Conservation (phyloP, 2,888 invertebrate genomes). For the Icerya purchasi region DNA sequence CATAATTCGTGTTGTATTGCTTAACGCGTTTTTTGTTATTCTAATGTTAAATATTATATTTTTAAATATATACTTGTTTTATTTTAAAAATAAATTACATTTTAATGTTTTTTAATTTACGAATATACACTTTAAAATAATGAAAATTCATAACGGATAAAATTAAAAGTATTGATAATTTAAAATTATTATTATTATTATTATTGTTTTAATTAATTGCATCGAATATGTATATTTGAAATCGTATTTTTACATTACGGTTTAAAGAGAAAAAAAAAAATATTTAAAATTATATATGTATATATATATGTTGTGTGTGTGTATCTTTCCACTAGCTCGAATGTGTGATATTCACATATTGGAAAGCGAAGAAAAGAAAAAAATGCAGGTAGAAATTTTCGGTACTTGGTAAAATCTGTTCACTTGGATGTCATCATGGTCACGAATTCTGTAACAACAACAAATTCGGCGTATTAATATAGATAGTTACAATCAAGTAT, state of each 20-base stretch:
- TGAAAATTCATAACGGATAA: background rate
- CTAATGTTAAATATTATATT: no score
- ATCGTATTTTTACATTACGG: background rate
- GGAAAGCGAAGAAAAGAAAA: conserved; percentile 13
- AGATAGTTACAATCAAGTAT: no score
- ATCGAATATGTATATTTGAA: no score
- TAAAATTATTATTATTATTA: no score
- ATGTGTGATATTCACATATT: conserved; percentile 13
- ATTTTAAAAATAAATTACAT: no score
- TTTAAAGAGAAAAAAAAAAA: background rate
- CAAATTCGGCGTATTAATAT: no score
- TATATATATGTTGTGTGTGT: background rate
- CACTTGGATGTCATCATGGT: conserved; percentile 99
- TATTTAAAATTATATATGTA: background rate
- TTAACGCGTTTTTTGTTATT: no score
- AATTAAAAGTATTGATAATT: background rate
- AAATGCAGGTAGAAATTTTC: conserved; percentile 13
- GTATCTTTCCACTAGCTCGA: conserved; percentile 14
- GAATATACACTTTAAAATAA: background rate
- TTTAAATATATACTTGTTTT: no score
- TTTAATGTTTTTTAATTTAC: no score
- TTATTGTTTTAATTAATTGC: no score
- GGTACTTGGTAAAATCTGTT: conserved; percentile 25
- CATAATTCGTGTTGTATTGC: no score
- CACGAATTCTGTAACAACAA: conserved; percentile 81